Base-by-base conservation (phyloP, 2,888 invertebrate species). In the Gortyna flavago region DNA sequence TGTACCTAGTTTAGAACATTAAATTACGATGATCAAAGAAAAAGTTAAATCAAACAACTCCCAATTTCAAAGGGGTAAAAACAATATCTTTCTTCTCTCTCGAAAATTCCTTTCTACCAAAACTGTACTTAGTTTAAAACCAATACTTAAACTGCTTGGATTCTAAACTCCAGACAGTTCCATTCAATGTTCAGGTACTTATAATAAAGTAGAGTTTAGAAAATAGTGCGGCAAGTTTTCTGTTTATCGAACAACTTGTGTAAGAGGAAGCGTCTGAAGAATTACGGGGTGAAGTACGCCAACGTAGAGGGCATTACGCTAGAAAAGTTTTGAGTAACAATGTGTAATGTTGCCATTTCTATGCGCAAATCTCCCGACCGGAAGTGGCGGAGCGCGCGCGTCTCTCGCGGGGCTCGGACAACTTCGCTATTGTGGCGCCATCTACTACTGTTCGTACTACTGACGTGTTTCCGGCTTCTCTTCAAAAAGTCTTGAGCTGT, bases 301-400 rank as follows among this genome's bases (percentile, higher is more conserved):
- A 88, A 91, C 91, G 81, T 92, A 91, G 93, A 94, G 95, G 92
- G 94, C 93, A 95, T 95, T 95, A 94, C 90, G 92, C 93, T 92
- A 91, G 90, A 90, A 95, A 96, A 96, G 94, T 96, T 96, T 96
- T 93, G 93, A 92, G 91, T 95, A 95, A 96, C 96, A 96, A 96
- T 95, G 92, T 93, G 89, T 96, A 96, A 96, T 96, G 94, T 93
- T 95, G 95, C 96, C 95, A 96, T 96, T 96, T 95, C 93, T 96
- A 96, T 96, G 96, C 96, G 95, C 86, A 92, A 91, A 93, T 92
- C 92, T 93, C 93, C 93, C 92, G 90, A 84, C 92, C 95, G 96
- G 96, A 96, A 94, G 93, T 90, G 82, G 87, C 91, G 81, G 88
- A 91, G 92, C 92, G 93, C 91, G 89, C 91, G 88, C 90, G 89